Percentiles rank a stretch among this genome's conserved stretches.
These are phyloP conservation scores for Drosophila cardini DNA, from an alignment of 1,140 invertebrate genomes.

Conservation along the genomic window DNA sequence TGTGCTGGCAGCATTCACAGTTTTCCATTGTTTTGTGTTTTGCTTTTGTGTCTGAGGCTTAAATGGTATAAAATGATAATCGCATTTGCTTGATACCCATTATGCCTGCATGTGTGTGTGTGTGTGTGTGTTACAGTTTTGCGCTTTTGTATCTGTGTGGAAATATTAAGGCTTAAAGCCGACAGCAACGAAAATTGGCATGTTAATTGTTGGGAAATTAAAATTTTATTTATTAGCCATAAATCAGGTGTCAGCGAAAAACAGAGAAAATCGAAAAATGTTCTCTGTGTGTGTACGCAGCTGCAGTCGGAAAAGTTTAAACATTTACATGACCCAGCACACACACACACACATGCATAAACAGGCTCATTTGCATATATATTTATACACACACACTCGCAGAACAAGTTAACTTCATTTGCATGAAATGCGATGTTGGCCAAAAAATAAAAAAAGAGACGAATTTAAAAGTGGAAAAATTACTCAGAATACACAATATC, in stretches of 20 bases:
- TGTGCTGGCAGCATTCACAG: constrained; percentile 18
- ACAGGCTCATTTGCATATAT: constrained; percentile 60
- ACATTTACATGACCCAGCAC: constrained; percentile 38
- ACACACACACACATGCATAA: constrained; percentile 18
- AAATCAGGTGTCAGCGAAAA: constrained; percentile 53
- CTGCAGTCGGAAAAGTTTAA: constrained; percentile 40
- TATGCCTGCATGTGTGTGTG: constrained; percentile 26
- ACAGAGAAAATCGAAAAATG: constrained; percentile 21
- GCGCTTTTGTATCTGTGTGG: constrained; percentile 28
- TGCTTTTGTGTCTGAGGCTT: constrained; percentile 52
- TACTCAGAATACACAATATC: background rate
- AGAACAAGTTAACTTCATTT: constrained; percentile 68
- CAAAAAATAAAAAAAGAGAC: constrained; percentile 20
- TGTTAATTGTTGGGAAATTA: constrained; percentile 70
- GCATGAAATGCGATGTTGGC: constrained; percentile 66
- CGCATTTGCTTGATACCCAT: constrained; percentile 70
- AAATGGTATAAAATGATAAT: constrained; percentile 81
- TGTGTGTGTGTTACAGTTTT: constrained; percentile 10
- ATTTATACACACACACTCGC: constrained; percentile 20
- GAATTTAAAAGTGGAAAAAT: background rate
- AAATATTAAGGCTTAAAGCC: constrained; percentile 17
- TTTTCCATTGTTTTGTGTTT: constrained; percentile 50
- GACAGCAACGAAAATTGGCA: constrained; percentile 48
- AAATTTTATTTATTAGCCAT: constrained; percentile 71
- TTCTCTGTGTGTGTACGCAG: constrained; percentile 31